Evolutionary conservation across 2,113 vertebrate genomes (phyloP).

Genomic region (Passer domesticus): DNA sequence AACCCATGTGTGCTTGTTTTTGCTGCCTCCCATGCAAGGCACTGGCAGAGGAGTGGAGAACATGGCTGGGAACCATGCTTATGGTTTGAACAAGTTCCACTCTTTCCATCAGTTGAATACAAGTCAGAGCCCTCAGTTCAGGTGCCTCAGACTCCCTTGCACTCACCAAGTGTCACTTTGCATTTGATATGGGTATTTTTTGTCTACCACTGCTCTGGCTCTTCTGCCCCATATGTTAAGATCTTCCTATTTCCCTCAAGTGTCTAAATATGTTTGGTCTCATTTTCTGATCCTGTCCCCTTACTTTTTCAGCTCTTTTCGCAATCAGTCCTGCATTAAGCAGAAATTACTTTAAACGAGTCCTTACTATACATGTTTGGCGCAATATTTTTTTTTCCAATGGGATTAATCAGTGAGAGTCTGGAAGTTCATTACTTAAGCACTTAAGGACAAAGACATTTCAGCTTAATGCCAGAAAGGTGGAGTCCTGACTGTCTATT

Average conservation of each 20-base stretch:
- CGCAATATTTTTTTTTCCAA: rapidly evolving
- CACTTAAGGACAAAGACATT: neutral
- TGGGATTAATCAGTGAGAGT: neutral
- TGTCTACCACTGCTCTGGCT: neutral
- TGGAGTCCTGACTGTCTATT: neutral
- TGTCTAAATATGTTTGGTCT: neutral
- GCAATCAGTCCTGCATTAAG: neutral
- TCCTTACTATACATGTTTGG: neutral
- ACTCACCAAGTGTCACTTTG: neutral
- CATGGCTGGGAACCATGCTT: rapidly evolving
- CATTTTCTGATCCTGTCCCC: neutral
- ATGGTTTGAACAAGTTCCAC: neutral
- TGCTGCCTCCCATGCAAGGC: neutral
- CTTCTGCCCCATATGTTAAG: neutral
- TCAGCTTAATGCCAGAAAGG: neutral
- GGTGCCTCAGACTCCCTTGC: neutral
- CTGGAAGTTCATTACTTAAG: neutral
- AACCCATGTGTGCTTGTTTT: neutral
- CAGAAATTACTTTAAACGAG: neutral
- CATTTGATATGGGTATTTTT: neutral
- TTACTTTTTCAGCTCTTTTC: neutral
- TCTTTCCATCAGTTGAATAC: neutral
- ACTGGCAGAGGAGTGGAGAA: neutral
- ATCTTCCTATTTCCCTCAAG: neutral
- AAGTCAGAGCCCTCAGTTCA: neutral